phyloP scores from a whole-genome alignment of 2,113 vertebrate genomes.

The Cebidichthys violaceus region DNA sequence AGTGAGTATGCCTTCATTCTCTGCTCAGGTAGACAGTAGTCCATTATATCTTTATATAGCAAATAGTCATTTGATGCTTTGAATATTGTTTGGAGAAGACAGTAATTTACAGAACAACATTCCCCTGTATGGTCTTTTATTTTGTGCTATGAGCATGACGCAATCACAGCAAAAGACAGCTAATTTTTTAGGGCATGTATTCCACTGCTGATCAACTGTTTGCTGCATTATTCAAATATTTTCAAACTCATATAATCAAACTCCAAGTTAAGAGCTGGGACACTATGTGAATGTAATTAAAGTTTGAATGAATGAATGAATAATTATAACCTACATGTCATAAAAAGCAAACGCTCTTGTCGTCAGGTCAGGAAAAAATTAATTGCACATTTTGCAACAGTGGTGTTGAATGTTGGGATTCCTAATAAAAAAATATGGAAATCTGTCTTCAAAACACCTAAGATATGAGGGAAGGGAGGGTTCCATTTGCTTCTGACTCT shows the following conservation, averaged over 20 bases:
- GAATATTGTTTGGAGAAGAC: background rate
- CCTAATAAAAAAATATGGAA: background rate
- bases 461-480: background rate
- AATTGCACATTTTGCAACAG: background rate
- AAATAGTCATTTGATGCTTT: background rate
- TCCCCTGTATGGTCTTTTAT: background rate
- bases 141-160: background rate
- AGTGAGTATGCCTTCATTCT: background rate
- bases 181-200: background rate
- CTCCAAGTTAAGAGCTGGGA: background rate
- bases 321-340: background rate
- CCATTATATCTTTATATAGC: background rate
- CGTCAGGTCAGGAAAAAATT: background rate
- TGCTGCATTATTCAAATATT: background rate
- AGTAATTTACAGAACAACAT: background rate
- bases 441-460: background rate
- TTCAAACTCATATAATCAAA: background rate
- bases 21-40: background rate
- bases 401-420: background rate
- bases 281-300: background rate
- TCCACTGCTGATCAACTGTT: background rate
- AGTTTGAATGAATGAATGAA: background rate
- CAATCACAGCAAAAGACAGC: background rate
- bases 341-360: background rate
- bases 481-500: conserved; percentile 5